Evolutionary conservation across 2,888 invertebrate species (phyloP).

Genomic region (Cataglyphis rosenhaueri): DNA sequence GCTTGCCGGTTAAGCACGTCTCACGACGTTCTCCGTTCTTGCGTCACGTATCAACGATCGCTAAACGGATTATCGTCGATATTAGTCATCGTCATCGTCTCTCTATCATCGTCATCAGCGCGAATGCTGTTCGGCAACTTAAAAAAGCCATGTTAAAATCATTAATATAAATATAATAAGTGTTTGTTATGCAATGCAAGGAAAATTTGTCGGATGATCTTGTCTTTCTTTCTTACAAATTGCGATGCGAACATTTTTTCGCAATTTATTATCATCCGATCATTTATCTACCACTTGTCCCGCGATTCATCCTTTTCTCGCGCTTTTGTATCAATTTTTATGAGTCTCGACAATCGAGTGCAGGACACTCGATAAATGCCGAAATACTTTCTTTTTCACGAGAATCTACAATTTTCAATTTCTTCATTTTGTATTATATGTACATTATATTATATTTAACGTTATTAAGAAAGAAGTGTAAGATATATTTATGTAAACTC

Average conservation of each 20-base stretch:
- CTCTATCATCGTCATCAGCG: constrained; percentile 21
- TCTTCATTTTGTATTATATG: constrained; percentile 46
- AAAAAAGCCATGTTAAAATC: background rate
- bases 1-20: constrained; percentile 69
- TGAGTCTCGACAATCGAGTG: constrained; percentile 64
- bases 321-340: background rate
- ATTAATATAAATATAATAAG: background rate
- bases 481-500: constrained; percentile 71
- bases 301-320: background rate
- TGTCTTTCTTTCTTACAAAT: background rate
- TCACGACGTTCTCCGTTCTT: constrained; percentile 30
- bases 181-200: background rate
- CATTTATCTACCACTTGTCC: background rate
- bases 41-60: constrained; percentile 17
- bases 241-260: background rate
- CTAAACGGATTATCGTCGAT: constrained; percentile 34
- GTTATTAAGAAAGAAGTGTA: constrained; percentile 70
- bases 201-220: background rate
- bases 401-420: constrained; percentile 26
- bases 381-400: background rate
- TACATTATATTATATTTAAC: constrained; percentile 49
- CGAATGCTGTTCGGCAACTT: constrained; percentile 28
- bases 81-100: constrained; percentile 58
- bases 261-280: background rate
- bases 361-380: constrained; percentile 65